phyloP scores from a whole-genome alignment of 2,113 vertebrate genomes.

The Ceyx melanurus region DNA sequence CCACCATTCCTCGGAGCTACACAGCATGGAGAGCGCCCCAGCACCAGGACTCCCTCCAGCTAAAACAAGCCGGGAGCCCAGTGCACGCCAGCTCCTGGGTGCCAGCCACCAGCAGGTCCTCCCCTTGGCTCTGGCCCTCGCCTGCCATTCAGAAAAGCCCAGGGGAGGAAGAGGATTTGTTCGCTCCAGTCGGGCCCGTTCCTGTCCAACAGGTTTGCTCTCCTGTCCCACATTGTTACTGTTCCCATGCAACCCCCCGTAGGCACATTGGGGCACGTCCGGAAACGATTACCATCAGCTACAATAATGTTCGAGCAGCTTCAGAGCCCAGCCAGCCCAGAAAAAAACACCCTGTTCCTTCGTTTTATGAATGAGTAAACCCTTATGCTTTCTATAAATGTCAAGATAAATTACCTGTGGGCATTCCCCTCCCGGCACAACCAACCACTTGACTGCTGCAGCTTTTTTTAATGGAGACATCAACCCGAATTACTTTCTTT shows the following conservation, averaged over 20 bases:
- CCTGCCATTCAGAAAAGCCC: background rate
- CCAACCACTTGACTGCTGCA: background rate
- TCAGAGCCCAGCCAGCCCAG: conserved; percentile 22
- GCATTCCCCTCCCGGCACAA: conserved; percentile 36
- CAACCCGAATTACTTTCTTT: background rate
- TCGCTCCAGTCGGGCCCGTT: background rate
- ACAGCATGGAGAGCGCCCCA: background rate
- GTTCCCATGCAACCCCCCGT: conserved; percentile 41
- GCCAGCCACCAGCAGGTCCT: background rate
- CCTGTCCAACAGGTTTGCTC: conserved; percentile 34
- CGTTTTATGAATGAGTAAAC: conserved; percentile 54
- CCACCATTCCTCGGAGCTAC: background rate
- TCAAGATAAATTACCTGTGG: conserved; percentile 41
- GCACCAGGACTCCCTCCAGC: background rate
- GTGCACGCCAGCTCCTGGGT: background rate
- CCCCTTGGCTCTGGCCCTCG: background rate
- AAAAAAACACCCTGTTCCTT: conserved; percentile 35
- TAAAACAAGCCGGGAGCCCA: background rate
- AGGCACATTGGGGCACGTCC: conserved; percentile 67
- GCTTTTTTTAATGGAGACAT: background rate
- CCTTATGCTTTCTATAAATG: conserved; percentile 57
- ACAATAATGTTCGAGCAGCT: conserved; percentile 9
- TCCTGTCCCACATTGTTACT: background rate
- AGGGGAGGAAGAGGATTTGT: background rate
- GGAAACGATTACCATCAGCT: conserved; percentile 59